Base-by-base conservation (phyloP, 1,140 invertebrate genomes). In the Lepeophtheirus salmonis region DNA sequence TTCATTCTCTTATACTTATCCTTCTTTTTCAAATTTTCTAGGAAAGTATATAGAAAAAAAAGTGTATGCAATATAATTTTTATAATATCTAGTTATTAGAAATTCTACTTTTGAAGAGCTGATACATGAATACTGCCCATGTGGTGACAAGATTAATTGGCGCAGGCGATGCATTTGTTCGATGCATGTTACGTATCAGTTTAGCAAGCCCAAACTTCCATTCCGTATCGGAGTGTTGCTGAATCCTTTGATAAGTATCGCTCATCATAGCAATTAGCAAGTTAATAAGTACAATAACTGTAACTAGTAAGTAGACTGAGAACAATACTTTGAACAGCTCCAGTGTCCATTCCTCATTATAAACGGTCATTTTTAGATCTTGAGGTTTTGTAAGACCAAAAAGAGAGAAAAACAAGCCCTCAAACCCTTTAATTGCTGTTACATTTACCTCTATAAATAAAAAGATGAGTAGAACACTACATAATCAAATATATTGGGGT, bases 211-310 rank as follows among this genome's bases (percentile, higher is more conserved):
- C 95, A 70, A 95, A 99, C 73, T 99, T 99, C 95, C 95, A 99
- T 73, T 99, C 95, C 66, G 94, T 96, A 73, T 99, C 95, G n/a
- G 94, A 97, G 79, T 98, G 92, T 50, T 92, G 89, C 78, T 96
- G 72, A 70, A 97, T 97, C 65, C 92, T 79, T 73, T 97, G 91
- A 73, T 97, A 97, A 66, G 94, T 97, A 78, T 97, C 91, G 69
- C 89, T 92, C 91, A 97, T 97, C 94, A 97, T 97, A 76, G 94
- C 94, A 81, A 97, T 97, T 67, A 97, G 82, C 69, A 97, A 80
- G 78, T 96, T 97, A 75, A 97, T 92, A 66, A 97, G 80, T 67
- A 97, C 94, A 73, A 97, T 86, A 66, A 97, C 83, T 64, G 89
- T 91, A 69, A 97, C 89, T 79, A 96, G 81, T 81, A 96, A 86